Evolutionary conservation across 2,888 invertebrate species (phyloP).

Genomic region (Trissoscelio sp.): DNA sequence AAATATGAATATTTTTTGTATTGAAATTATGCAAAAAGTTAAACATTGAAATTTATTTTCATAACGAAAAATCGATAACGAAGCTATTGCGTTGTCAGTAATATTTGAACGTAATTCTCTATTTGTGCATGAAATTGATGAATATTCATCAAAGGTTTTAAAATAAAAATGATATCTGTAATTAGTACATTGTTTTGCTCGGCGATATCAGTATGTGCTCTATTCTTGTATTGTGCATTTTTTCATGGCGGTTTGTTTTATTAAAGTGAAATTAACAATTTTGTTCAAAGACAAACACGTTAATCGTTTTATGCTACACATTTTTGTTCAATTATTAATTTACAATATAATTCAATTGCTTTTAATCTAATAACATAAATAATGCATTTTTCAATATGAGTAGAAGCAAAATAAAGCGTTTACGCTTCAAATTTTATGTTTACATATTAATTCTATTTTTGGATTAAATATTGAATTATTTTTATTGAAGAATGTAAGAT

Average conservation of each 20-base stretch:
- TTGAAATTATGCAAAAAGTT: background rate
- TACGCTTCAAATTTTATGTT: no score
- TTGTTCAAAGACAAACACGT: background rate
- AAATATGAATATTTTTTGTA: no score
- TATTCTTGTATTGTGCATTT: background rate
- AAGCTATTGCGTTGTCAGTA: background rate
- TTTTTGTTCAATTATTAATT: no score
- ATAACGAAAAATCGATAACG: background rate
- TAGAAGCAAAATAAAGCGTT: background rate
- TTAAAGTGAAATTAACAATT: background rate
- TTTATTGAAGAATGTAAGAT: no score
- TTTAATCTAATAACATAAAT: no score
- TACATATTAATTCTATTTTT: no score
- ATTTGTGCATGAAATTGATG: background rate
- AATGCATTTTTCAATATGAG: no score
- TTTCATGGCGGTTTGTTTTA: background rate
- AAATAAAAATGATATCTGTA: slow-evolving; percentile 8
- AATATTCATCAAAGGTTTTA: slow-evolving; percentile 5
- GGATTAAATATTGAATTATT: no score
- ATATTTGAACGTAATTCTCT: slow-evolving; percentile 3
- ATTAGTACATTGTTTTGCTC: slow-evolving; percentile 3
- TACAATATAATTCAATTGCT: no score
- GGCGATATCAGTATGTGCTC: background rate
- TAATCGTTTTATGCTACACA: no score
- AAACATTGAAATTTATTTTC: background rate